Evolutionary conservation across 2,888 invertebrate species (phyloP).

Genomic region (Lithophane ornitopus): DNA sequence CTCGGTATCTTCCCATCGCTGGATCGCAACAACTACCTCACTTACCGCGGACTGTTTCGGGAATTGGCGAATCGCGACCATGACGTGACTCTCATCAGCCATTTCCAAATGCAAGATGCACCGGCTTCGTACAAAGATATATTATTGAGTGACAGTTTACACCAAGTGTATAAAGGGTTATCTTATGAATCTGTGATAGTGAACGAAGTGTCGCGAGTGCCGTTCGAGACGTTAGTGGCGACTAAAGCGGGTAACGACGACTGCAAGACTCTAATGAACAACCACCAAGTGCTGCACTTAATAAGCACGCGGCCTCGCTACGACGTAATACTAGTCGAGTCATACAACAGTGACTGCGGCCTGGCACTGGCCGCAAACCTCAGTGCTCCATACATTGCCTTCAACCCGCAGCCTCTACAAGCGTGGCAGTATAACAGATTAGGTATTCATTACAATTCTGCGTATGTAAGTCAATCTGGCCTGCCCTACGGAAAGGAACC

Average conservation of each 20-base stretch:
- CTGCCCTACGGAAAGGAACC: conserved; percentile 86
- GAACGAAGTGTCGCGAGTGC: conserved; percentile 86
- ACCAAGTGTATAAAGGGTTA: conserved; percentile 83
- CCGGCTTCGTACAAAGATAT: conserved; percentile 90
- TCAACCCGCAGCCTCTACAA: conserved; percentile 90
- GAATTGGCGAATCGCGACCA: conserved; percentile 89
- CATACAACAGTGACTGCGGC: conserved; percentile 94
- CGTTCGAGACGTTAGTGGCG: conserved; percentile 86
- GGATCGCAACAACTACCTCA: conserved; percentile 88
- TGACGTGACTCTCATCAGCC: conserved; percentile 89
- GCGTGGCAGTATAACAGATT: conserved; percentile 89
- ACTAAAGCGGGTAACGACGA: conserved; percentile 88
- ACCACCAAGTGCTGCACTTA: conserved; percentile 89
- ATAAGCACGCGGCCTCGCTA: conserved; percentile 88
- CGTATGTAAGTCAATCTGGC: conserved; percentile 85
- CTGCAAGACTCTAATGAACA: conserved; percentile 86
- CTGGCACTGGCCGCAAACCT: conserved; percentile 92
- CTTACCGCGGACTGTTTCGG: conserved; percentile 87
- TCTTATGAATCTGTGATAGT: conserved; percentile 88
- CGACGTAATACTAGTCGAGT: conserved; percentile 93
- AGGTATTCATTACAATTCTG: conserved; percentile 89
- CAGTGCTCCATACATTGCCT: conserved; percentile 91
- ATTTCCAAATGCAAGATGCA: conserved; percentile 85
- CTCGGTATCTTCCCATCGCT: conserved; percentile 89
- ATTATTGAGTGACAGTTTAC: conserved; percentile 79